phyloP scores from a whole-genome alignment of 2,888 invertebrate genomes.

The Phalangium opilio region DNA sequence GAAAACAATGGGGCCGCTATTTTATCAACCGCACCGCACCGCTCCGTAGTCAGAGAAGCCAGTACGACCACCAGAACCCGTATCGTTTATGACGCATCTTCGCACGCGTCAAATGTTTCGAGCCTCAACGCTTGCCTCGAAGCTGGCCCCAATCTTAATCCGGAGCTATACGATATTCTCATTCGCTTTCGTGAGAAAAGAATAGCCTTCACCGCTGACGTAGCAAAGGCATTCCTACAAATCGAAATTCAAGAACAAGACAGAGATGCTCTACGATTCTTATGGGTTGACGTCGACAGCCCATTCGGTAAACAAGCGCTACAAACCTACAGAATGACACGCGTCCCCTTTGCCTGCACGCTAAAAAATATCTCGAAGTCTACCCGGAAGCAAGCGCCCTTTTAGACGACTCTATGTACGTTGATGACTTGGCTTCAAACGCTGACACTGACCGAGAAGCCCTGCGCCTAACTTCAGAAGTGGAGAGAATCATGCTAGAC shows the following conservation, averaged over 20 bases:
- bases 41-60: no score
- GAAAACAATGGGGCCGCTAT: no score
- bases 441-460: not conserved
- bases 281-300: slow-evolving; percentile 1
- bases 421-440: not conserved
- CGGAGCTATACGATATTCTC: slow-evolving; percentile 1
- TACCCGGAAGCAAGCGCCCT: not conserved
- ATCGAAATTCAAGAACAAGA: slow-evolving; percentile 5
- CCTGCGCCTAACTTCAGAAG: not conserved
- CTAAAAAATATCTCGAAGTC: not conserved
- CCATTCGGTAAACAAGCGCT: no score
- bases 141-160: slow-evolving; percentile 4
- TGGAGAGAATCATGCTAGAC: not conserved
- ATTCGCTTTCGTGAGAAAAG: slow-evolving; percentile 10
- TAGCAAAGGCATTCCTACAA: slow-evolving; percentile 9
- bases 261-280: slow-evolving; percentile 5
- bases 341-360: slow-evolving; percentile 1
- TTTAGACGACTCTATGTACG: not conserved
- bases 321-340: not conserved
- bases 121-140: slow-evolving; percentile 7
- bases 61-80: no score
- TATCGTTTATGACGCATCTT: slow-evolving; percentile 10
- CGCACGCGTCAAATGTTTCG: not conserved
- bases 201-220: slow-evolving; percentile 8
- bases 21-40: no score